phyloP scores from a whole-genome alignment of 2,888 invertebrate genomes.

The Latrodectus hesperus region DNA sequence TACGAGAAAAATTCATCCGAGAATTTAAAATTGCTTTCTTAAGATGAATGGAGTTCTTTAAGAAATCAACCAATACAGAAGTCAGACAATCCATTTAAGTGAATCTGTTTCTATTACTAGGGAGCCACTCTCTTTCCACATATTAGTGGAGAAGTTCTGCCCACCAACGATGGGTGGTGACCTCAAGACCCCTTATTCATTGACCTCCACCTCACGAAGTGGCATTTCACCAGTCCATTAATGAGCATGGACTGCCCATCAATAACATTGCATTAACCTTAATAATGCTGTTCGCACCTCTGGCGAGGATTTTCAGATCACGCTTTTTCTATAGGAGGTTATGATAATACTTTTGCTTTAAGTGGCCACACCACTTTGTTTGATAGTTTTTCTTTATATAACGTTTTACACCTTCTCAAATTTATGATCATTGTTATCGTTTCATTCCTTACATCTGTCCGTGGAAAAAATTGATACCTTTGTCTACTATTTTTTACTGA shows the following conservation, averaged over 20 bases:
- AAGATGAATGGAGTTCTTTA: too few species aligned
- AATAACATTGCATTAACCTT: conserved; percentile 65
- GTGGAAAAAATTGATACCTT: neutral
- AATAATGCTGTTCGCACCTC: conserved; percentile 68
- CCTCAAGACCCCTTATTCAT: conserved; percentile 61
- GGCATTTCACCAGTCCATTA: conserved; percentile 60
- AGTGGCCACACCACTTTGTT: conserved; percentile 45
- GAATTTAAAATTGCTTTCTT: too few species aligned
- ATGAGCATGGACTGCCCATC: conserved; percentile 60
- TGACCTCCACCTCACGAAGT: conserved; percentile 64
- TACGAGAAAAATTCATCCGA: too few species aligned
- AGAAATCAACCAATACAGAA: neutral
- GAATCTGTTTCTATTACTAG: conserved; percentile 34
- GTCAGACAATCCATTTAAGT: conserved; percentile 43
- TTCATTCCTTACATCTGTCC: neutral
- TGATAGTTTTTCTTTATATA: conserved; percentile 40
- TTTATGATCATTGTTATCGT: conserved; percentile 49
- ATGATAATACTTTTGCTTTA: conserved; percentile 64
- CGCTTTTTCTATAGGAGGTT: conserved; percentile 39
- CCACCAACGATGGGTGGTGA: conserved; percentile 65
- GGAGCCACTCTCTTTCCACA: neutral
- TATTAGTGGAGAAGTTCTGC: conserved; percentile 8
- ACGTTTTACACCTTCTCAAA: conserved; percentile 51
- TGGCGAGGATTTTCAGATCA: conserved; percentile 58
- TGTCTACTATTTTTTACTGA: neutral